Evolutionary conservation across 2,888 invertebrate genomes (phyloP), one percentile per base, ranked within the genome.

Genomic region (Octodonta nipae): DNA sequence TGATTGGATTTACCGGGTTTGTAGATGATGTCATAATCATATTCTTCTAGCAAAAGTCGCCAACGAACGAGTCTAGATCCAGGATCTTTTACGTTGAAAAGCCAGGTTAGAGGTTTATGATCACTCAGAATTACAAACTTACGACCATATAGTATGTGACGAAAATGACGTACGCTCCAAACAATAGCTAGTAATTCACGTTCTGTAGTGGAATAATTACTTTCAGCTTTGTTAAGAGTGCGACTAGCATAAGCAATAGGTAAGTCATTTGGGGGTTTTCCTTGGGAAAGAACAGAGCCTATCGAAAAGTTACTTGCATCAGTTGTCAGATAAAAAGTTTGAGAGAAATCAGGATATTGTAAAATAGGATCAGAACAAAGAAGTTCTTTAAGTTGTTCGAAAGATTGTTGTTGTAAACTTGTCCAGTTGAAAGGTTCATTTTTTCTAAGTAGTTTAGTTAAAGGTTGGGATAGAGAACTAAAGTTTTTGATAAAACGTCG

Each of bases 151-250:
- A 58, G n/a, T n/a, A n/a, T n/a, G n/a, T n/a, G n/a, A n/a, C n/a
- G n/a, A n/a, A n/a, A 61, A 35, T 56, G 44, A 41, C 55, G 50
- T 1, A 41, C 36, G 5, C 40, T 42, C 51, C 52, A 58, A 3
- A 60, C 43, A 5, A 62, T 55, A 1, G 55, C 52, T 29, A 60
- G 31, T 2, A 58, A 34, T 45, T 61, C 58, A 26, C 46, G 47
- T 43, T 63, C 58, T 1, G 44, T 58, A 1, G 55, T 54, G 2
- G 42, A 41, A 35, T 61, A 61, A 28, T 56, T 60, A 4, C 15
- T 17, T 47, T 58, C 55, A 0, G n/a, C 42, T 34, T 45, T 41
- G 34, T 50, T 58, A 10, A 55, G 33, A 1, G 52, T 52, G 36
- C 56, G 30, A 14, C 46, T 46, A 3, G 53, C 51, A 35, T 54